Evolutionary conservation across 2,888 invertebrate genomes (phyloP), one percentile per base, ranked within the genome.

Genomic region (Cerceris rybyensis): DNA sequence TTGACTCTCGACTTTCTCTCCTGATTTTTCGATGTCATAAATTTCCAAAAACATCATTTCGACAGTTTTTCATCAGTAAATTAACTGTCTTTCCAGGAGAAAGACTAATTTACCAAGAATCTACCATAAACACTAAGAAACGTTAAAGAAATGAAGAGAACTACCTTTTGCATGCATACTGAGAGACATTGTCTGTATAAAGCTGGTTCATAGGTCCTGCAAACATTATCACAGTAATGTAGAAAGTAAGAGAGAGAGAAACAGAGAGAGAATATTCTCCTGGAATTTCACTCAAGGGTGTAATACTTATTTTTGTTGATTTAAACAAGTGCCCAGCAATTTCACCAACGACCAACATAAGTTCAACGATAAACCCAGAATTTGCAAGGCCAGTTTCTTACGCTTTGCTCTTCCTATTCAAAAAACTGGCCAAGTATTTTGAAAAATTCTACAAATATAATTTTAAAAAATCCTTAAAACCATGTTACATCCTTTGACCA

Each of bases 101-200:
- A 63, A 73, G 52, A 68, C 42, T 67, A 68, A n/a, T 64, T 68
- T 67, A 9, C 7, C 59, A 63, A 54, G n/a, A 11, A n/a, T 2
- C 65, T 77, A 77, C 72, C 65, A 43, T 78, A 80, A 74, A 67
- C 78, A 59, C 79, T 78, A 80, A 77, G 71, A 81, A 81, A 77
- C 70, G 79, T 79, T 78, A 61, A 83, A 83, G 85, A 76, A 84
- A 86, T 84, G 75, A 84, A 84, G 67, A 86, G 70, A 76, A 87
- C 88, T 88, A 88, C 88, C 88, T 88, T 88, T 87, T 70, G 83
- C 87, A 88, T 88, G 87, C 87, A 88, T 88, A 86, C 83, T 87
- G 86, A 86, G 86, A 87, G 87, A 87, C 84, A 88, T 87, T 88
- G 80, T 86, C 86, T 87, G 86, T 88, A 88, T 82, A 86, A 88